Conservation (phyloP, 2,113 vertebrate species). For the Stegostoma tigrinum region DNA sequence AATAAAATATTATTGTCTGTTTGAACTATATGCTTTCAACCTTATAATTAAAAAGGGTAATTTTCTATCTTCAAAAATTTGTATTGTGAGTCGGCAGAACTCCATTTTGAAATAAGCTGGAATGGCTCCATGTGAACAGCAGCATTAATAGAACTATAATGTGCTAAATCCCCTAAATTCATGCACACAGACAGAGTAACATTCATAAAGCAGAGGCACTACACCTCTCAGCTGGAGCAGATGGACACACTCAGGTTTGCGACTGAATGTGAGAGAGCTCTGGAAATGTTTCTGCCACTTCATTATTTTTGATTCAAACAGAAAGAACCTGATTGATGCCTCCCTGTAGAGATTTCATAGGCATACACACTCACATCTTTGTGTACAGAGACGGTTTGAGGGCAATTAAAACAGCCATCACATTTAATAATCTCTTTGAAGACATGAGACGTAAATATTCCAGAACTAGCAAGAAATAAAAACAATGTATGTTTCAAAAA, state of each 20-base stretch:
- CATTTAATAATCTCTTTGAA: not conserved
- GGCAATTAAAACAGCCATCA: not conserved
- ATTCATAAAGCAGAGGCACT: not conserved
- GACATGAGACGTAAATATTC: not conserved
- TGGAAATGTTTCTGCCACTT: not conserved
- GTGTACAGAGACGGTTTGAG: not conserved
- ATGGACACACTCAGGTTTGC: not conserved
- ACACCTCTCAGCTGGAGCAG: not conserved
- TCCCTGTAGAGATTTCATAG: not conserved
- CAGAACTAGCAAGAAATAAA: not conserved
- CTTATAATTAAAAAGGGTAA: not conserved
- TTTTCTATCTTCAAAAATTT: not conserved
- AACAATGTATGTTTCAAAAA: not conserved
- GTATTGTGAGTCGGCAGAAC: not conserved
- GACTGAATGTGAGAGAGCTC: not conserved
- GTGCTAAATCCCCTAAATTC: not conserved
- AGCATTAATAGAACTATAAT: not conserved
- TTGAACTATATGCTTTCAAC: not conserved
- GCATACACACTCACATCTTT: not conserved
- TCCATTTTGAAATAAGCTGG: not conserved
- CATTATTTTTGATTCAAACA: not conserved
- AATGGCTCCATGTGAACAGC: not conserved
- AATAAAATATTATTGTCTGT: not conserved
- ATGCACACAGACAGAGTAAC: not conserved
- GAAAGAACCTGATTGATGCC: not conserved